A percentile compares a stretch with the other conserved stretches of the same genome.
phyloP scores from a whole-genome alignment of 64 coral and sea anemone genomes.

The Montipora cactus region DNA sequence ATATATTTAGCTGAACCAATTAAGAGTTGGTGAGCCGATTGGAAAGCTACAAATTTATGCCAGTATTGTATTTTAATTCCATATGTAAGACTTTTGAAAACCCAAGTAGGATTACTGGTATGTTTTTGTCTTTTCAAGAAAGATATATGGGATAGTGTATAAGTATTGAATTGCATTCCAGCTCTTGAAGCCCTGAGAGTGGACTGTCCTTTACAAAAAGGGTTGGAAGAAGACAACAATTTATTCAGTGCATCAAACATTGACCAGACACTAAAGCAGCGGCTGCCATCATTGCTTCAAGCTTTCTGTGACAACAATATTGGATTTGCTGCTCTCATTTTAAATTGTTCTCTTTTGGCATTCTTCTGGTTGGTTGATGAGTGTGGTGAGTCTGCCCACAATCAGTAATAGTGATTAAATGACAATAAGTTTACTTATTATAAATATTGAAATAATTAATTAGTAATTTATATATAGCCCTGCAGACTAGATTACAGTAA shows the following conservation, averaged over 20 bases:
- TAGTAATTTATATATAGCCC: too few species aligned
- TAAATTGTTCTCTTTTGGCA: conserved; percentile 10
- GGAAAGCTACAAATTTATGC: too few species aligned
- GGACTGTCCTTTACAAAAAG: background rate
- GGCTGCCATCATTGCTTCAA: conserved; percentile 27
- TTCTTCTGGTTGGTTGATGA: conserved; percentile 26
- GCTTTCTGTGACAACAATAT: background rate
- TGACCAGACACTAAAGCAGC: background rate
- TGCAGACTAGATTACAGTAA: too few species aligned
- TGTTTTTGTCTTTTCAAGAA: too few species aligned
- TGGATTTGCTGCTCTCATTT: conserved; percentile 26
- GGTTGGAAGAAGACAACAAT: background rate
- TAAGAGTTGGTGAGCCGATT: too few species aligned
- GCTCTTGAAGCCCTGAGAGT: conserved; percentile 5
- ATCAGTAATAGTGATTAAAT: background rate
- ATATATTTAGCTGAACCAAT: too few species aligned
- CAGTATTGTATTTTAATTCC: too few species aligned
- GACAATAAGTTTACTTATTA: too few species aligned
- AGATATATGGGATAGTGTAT: too few species aligned
- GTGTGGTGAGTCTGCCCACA: background rate
- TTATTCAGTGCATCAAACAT: conserved; percentile 13
- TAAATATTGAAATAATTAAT: too few species aligned
- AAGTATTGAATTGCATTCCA: background rate
- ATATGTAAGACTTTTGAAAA: too few species aligned
- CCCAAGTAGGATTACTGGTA: too few species aligned